Evolutionary conservation across 2,888 invertebrate genomes (phyloP).

Genomic region (Saturnia japonica): DNA sequence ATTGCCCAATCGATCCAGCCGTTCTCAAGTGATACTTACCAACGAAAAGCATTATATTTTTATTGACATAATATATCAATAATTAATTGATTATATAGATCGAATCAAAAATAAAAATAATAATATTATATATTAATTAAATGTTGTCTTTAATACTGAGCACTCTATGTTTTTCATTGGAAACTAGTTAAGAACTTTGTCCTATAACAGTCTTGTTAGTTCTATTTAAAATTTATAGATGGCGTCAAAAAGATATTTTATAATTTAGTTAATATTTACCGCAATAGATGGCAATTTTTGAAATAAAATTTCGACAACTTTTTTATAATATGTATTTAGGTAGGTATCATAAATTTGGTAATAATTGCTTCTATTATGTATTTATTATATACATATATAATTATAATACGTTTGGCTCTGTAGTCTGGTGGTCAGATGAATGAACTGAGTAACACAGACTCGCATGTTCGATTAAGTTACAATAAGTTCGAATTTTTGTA

Average conservation of each 20-base stretch:
- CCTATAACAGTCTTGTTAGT: background rate
- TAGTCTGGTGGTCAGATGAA: background rate
- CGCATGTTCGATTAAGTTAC: too few relatives aligned
- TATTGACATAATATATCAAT: too few relatives aligned
- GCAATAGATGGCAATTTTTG: conserved; percentile 11
- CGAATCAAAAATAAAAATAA: too few relatives aligned
- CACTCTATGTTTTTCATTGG: background rate
- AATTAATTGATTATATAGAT: too few relatives aligned
- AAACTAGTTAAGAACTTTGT: background rate
- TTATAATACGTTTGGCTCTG: background rate
- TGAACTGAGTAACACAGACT: too few relatives aligned
- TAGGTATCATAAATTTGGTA: background rate
- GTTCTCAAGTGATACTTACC: too few relatives aligned
- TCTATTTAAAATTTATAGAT: conserved; percentile 2
- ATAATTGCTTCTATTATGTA: background rate
- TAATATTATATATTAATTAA: too few relatives aligned
- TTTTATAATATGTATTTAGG: background rate
- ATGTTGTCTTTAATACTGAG: too few relatives aligned
- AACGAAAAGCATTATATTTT: too few relatives aligned
- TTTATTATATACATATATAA: too few relatives aligned
- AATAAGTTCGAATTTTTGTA: too few relatives aligned
- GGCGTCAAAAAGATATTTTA: background rate
- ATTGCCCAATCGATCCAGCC: too few relatives aligned
- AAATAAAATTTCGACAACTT: background rate
- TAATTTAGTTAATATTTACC: conserved; percentile 1